phyloP scores from a whole-genome alignment of 2,113 vertebrate genomes.

The Corythornis cristatus region DNA sequence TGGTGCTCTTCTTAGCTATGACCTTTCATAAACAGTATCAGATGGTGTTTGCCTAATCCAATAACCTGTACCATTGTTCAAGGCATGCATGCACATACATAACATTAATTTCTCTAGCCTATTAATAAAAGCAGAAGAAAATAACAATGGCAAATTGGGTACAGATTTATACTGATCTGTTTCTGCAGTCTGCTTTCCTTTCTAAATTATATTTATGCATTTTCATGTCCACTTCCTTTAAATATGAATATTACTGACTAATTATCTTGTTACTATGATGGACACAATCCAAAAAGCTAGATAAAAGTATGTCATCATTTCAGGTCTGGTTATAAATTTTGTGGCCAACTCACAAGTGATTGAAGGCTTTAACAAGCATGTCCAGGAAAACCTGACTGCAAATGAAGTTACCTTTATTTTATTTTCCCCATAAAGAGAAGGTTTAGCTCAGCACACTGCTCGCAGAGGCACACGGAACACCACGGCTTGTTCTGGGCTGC shows the following conservation, averaged over 20 bases:
- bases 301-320: background rate
- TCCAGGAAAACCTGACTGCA: conserved; percentile 26
- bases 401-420: conserved; percentile 42
- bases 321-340: background rate
- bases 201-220: background rate
- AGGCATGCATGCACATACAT: conserved; percentile 1
- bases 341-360: background rate
- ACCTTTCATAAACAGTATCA: conserved; percentile 38
- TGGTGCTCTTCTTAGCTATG: background rate
- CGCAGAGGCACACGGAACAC: background rate
- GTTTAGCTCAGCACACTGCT: conserved; percentile 9
- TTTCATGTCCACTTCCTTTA: conserved; percentile 10
- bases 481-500: background rate
- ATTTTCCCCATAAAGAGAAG: conserved; percentile 8
- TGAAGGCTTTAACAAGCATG: conserved; percentile 3
- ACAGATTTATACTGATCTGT: background rate
- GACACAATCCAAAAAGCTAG: conserved; percentile 12
- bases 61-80: background rate
- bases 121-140: conserved; percentile 36
- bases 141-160: background rate
- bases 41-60: conserved; percentile 26
- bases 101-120: conserved; percentile 1
- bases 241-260: background rate
- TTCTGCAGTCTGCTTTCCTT: background rate
- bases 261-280: conserved; percentile 1